Conservation (phyloP, 2,113 vertebrate genomes). For the Spermophilus dauricus region DNA sequence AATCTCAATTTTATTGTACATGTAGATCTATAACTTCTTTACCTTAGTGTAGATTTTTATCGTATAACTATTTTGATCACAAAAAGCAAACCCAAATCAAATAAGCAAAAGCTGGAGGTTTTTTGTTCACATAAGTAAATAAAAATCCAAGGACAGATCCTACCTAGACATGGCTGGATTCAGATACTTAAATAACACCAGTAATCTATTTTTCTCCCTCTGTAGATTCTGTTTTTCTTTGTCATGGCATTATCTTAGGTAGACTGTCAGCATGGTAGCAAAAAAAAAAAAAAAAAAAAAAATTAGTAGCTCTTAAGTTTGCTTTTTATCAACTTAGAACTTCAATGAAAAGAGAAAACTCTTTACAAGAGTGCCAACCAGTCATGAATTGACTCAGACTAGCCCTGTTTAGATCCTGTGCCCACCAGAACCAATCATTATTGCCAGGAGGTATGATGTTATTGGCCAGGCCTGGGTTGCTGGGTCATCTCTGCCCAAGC, state of each 20-base stretch:
- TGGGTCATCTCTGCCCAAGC: background rate
- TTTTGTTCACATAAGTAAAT: conserved; percentile 19
- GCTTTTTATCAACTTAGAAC: conserved; percentile 5
- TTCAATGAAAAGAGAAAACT: background rate
- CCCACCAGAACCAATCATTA: background rate
- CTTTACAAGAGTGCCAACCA: background rate
- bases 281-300: background rate
- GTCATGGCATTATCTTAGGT: background rate
- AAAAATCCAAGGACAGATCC: background rate
- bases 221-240: conserved; percentile 18
- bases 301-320: background rate
- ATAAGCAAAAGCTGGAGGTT: conserved; percentile 10
- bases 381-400: background rate
- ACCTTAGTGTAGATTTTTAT: background rate
- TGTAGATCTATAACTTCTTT: conserved; percentile 30
- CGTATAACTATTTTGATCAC: background rate
- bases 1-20: background rate
- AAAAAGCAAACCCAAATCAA: conserved; percentile 32
- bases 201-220: background rate
- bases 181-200: background rate
- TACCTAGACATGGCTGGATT: background rate
- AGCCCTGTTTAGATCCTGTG: background rate
- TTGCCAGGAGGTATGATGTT: background rate
- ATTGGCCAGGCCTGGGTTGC: background rate
- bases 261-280: background rate